Conservation (phyloP, 2,888 invertebrate species). For the Torymus auratus region DNA sequence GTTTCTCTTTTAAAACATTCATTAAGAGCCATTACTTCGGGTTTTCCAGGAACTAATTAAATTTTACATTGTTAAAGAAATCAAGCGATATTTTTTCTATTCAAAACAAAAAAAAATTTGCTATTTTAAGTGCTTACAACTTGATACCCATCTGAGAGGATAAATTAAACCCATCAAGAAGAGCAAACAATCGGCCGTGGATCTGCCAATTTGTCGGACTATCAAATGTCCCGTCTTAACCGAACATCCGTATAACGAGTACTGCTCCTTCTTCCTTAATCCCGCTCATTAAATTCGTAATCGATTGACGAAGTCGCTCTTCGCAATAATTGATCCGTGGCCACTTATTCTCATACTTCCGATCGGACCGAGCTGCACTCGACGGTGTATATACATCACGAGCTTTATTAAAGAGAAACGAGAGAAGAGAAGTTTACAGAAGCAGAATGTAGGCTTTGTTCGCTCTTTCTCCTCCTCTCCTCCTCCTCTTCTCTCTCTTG, state of each 20-base stretch:
- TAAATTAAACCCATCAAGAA: too few relatives aligned
- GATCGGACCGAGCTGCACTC: neutral
- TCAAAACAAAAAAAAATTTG: too few relatives aligned
- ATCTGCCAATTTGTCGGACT: neutral
- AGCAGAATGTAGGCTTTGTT: conserved; percentile 7
- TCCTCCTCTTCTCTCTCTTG: neutral
- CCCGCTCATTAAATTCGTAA: conserved; percentile 3
- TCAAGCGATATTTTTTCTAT: too few relatives aligned
- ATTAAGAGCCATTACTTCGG: too few relatives aligned
- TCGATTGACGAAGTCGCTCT: neutral
- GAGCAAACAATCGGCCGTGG: neutral
- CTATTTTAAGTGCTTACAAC: too few relatives aligned
- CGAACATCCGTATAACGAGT: too few relatives aligned
- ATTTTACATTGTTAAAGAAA: too few relatives aligned
- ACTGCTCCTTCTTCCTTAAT: too few relatives aligned
- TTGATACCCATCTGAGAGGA: too few relatives aligned
- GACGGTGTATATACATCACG: neutral
- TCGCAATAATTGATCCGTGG: too few relatives aligned
- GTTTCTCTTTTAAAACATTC: too few relatives aligned
- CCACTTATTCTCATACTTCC: conserved; percentile 10
- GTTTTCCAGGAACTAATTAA: too few relatives aligned
- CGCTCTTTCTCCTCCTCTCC: neutral
- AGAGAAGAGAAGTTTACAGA: conserved; percentile 12
- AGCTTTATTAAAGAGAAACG: conserved; percentile 33
- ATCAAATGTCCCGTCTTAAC: neutral